A percentile compares a stretch with the other conserved stretches of the same genome.
phyloP scores from a whole-genome alignment of 1,140 invertebrate genomes.

The Scaptomyza pallida region DNA sequence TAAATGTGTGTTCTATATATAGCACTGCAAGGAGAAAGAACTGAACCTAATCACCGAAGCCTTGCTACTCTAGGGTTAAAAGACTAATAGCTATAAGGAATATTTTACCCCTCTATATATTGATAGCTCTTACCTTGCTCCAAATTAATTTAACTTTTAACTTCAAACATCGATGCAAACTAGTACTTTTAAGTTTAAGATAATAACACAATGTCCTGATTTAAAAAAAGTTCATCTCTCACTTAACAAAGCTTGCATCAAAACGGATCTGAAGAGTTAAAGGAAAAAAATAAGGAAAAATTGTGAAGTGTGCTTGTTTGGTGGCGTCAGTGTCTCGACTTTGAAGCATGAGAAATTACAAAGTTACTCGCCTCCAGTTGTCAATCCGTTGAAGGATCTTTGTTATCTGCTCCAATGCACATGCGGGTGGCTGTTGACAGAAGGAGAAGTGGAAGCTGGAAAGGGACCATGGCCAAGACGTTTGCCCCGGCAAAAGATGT shows the following conservation, averaged over 20 bases:
- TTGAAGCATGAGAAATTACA: slow-evolving; percentile 70
- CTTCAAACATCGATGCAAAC: no score
- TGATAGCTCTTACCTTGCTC: not conserved
- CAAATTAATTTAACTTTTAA: not conserved
- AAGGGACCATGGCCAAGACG: slow-evolving; percentile 41
- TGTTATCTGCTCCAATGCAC: slow-evolving; percentile 75
- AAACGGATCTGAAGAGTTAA: slow-evolving; percentile 22
- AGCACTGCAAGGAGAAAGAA: not conserved
- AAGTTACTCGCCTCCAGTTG: slow-evolving; percentile 74
- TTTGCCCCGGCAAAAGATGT: slow-evolving; percentile 65
- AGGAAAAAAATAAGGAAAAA: slow-evolving; percentile 8
- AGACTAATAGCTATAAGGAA: no score
- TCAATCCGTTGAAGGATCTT: slow-evolving; percentile 80
- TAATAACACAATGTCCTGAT: not conserved
- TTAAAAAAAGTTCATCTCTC: not conserved
- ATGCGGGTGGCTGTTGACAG: slow-evolving; percentile 53
- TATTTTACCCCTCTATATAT: no score
- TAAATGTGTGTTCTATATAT: not conserved
- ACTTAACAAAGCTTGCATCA: slow-evolving; percentile 1
- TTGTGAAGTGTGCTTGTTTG: slow-evolving; percentile 51
- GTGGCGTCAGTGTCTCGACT: slow-evolving; percentile 40
- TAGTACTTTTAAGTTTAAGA: slow-evolving; percentile 2
- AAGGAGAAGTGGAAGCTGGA: not conserved
- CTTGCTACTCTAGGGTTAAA: slow-evolving; percentile 7
- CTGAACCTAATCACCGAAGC: slow-evolving; percentile 9